Evolutionary conservation across 2,797 vertebrate species (phyloP), one percentile per base, ranked within the genome.

Genomic region (Triplophysa yarkandensis): DNA sequence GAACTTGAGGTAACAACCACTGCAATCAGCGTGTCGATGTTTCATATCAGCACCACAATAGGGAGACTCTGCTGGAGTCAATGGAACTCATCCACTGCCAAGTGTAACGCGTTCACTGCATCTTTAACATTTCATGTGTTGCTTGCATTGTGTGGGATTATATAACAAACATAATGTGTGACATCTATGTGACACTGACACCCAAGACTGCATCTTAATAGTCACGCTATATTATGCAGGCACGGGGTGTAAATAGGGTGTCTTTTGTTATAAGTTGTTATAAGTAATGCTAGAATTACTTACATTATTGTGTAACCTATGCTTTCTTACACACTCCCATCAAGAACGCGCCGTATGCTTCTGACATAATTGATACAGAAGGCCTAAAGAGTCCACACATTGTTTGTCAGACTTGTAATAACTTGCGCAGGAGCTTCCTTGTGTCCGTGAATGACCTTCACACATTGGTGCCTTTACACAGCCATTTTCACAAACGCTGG

Each of bases 1-100:
- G 84, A 85, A 83, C 82, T 68, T 81, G 81, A 83, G 77, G 81
- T 68, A 80, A 86, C 68, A 82, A 85, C 86, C 84, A 85, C 86
- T 90, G 79, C 78, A 83, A 81, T 81, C 85, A 84, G 82, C 70
- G 83, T 82, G 80, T 75, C 77, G 77, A 84, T 74, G 55, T 54
- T 77, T 61, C 44, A 79, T 63, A 67, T 39, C 43, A 79, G 66
- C 73, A 60, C 16, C 68, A 76, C 44, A 28, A 21, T 34, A 34
- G 30, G 54, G 57, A 48, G 69, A 64, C 62, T 28, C 28, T 14
- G 23, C 19, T 16, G 54, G 34, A 32, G 52, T 16, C 14, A 21
- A 16, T 27, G 48, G 21, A 52, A 52, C 48, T 52, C 11, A 13
- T 25, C 21, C 6, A 23, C 9, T 52, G 52, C 23, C 52, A 55